phyloP scores from a whole-genome alignment of 2,797 vertebrate species.

The Discoglossus pictus region DNA sequence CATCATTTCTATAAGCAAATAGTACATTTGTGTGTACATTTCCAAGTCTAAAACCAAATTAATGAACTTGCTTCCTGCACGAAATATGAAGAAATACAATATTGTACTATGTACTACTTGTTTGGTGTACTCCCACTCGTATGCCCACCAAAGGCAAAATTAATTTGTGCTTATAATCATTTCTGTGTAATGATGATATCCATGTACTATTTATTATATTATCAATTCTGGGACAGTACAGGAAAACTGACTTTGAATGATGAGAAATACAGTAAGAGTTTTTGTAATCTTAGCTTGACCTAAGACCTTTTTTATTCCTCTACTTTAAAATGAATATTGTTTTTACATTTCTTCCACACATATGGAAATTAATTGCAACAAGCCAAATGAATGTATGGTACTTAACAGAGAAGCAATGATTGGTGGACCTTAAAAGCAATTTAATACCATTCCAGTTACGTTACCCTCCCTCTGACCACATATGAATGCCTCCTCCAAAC shows the following conservation, averaged over 20 bases:
- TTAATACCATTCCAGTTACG: constrained; percentile 30
- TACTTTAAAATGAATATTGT: constrained; percentile 45
- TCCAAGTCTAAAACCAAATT: no score
- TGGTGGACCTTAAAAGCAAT: constrained; percentile 24
- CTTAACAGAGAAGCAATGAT: constrained; percentile 21
- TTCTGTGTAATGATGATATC: constrained; percentile 42
- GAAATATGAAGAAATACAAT: no score
- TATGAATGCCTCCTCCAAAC: constrained; percentile 18
- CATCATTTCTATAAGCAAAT: constrained; percentile 9
- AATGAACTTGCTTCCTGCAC: no score
- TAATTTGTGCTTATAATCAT: no score
- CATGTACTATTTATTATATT: constrained; percentile 40
- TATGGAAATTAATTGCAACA: constrained; percentile 49
- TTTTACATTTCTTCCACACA: constrained; percentile 33
- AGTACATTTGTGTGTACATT: no score
- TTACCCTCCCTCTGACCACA: constrained; percentile 19
- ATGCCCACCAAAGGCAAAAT: no score
- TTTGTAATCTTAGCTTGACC: constrained; percentile 34
- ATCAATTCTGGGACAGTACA: constrained; percentile 41
- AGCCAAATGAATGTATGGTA: constrained; percentile 32
- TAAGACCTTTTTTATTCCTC: constrained; percentile 23
- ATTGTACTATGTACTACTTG: no score
- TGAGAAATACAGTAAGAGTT: constrained; percentile 45
- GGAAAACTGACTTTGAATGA: constrained; percentile 27
- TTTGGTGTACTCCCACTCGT: no score